Percentiles rank a stretch among this genome's conserved stretches.
These are phyloP conservation scores for Aptenodytes patagonicus DNA, from an alignment of 2,113 vertebrate species.

Conservation along the genomic window DNA sequence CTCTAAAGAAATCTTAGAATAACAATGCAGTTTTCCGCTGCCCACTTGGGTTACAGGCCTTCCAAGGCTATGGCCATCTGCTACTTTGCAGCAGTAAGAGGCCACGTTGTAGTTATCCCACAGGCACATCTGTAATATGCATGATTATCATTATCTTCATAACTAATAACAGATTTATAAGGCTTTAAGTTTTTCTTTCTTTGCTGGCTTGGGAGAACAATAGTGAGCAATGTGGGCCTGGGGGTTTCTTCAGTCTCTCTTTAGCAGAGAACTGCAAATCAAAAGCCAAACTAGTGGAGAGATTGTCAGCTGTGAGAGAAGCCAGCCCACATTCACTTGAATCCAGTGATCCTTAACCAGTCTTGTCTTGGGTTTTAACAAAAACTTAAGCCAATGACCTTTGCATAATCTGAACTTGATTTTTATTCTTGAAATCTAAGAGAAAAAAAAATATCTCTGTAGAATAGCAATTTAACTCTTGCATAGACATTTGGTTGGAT, in stretches of 20 bases:
- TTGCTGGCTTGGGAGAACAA: neutral
- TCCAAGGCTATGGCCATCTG: neutral
- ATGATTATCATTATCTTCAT: neutral
- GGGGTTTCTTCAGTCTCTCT: neutral
- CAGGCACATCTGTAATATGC: neutral
- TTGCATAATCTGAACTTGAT: neutral
- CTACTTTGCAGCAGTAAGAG: neutral
- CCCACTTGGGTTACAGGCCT: neutral
- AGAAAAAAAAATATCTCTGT: neutral
- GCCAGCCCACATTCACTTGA: neutral
- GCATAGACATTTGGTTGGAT: neutral
- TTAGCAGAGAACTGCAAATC: neutral
- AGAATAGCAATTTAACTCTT: neutral
- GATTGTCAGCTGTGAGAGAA: neutral
- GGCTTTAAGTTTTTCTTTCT: constrained; percentile 15
- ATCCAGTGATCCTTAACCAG: neutral
- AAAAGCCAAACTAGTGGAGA: neutral
- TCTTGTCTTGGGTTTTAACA: neutral
- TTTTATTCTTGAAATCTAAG: neutral
- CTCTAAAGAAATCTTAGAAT: neutral
- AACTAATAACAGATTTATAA: constrained; percentile 13
- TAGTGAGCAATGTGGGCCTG: neutral
- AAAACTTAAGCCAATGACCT: neutral
- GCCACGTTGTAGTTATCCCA: neutral
- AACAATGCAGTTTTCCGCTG: neutral